A percentile compares a stretch with the other conserved stretches of the same genome.
Conservation (phyloP, 2,888 invertebrate genomes). For the Dicyrtomina minuta region DNA sequence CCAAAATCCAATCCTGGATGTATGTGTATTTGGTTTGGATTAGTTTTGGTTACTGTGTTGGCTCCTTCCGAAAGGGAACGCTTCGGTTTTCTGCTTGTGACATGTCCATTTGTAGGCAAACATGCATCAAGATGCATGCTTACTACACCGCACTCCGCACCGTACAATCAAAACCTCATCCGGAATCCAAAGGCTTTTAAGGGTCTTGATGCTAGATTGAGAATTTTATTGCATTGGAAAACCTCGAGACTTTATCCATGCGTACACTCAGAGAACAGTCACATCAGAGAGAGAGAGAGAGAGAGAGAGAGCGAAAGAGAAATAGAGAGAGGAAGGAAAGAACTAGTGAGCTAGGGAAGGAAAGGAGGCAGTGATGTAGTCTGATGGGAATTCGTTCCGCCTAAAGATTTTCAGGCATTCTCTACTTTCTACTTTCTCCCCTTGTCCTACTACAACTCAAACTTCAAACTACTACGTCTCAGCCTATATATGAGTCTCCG, state of each 20-base stretch:
- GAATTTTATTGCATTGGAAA: constrained; percentile 5
- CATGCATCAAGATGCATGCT: not conserved
- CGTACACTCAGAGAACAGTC: not conserved
- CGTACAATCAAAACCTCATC: not conserved
- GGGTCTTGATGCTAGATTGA: not conserved
- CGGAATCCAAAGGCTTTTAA: not conserved
- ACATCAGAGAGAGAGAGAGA: not conserved
- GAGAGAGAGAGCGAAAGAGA: not conserved
- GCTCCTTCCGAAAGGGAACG: not conserved
- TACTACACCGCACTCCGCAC: not conserved
- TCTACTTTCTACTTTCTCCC: no score
- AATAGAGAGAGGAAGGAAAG: not conserved
- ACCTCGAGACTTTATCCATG: constrained; percentile 9
- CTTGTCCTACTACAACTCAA: no score
- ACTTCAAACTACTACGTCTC: no score
- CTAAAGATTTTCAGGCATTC: no score
- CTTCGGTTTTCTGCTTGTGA: constrained; percentile 15
- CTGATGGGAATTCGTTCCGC: no score
- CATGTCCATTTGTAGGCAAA: constrained; percentile 23
- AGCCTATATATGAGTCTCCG: not conserved
- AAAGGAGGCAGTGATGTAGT: no score
- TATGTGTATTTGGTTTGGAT: not conserved
- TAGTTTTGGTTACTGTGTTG: not conserved
- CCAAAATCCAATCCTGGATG: not conserved
- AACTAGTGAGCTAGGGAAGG: not conserved